A percentile compares a stretch with the other conserved stretches of the same genome.
phyloP scores from a whole-genome alignment of 2,797 vertebrate species.

The Lerista edwardsae region DNA sequence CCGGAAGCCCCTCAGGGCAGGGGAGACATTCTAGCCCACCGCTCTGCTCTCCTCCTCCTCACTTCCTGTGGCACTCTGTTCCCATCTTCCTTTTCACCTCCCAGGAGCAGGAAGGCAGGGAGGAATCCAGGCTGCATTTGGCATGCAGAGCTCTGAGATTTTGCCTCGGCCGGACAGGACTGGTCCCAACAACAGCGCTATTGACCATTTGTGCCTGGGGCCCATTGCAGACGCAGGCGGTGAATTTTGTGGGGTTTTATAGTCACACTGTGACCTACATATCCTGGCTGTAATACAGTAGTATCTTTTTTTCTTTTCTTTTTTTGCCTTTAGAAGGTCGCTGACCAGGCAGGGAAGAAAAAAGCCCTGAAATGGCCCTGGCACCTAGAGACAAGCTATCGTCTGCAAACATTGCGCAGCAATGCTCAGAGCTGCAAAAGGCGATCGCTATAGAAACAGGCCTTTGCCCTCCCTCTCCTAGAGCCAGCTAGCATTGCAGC shows the following conservation, averaged over 20 bases:
- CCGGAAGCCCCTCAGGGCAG: too few relatives aligned
- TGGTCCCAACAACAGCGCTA: not conserved
- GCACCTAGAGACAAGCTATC: conserved; percentile 25
- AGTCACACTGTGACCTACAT: not conserved
- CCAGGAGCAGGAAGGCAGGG: too few relatives aligned
- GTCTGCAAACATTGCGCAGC: conserved; percentile 22
- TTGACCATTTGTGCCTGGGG: not conserved
- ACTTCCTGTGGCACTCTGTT: too few relatives aligned
- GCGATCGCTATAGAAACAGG: not conserved
- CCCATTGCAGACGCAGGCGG: not conserved
- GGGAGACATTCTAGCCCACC: too few relatives aligned
- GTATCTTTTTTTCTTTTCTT: too few relatives aligned
- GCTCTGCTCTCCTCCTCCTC: too few relatives aligned
- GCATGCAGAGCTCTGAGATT: too few relatives aligned
- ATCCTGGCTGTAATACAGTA: too few relatives aligned
- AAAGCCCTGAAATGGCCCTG: conserved; percentile 2
- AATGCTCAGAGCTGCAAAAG: not conserved
- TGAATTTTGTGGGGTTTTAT: not conserved
- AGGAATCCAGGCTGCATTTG: too few relatives aligned
- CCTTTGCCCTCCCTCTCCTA: conserved; percentile 15
- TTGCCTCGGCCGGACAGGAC: too few relatives aligned
- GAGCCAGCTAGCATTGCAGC: not conserved
- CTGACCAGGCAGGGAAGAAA: not conserved
- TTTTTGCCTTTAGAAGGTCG: not conserved
- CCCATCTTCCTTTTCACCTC: too few relatives aligned